A percentile compares a stretch with the other conserved stretches of the same genome.
phyloP scores from a whole-genome alignment of 2,888 invertebrate genomes.

The Lagria hirta region DNA sequence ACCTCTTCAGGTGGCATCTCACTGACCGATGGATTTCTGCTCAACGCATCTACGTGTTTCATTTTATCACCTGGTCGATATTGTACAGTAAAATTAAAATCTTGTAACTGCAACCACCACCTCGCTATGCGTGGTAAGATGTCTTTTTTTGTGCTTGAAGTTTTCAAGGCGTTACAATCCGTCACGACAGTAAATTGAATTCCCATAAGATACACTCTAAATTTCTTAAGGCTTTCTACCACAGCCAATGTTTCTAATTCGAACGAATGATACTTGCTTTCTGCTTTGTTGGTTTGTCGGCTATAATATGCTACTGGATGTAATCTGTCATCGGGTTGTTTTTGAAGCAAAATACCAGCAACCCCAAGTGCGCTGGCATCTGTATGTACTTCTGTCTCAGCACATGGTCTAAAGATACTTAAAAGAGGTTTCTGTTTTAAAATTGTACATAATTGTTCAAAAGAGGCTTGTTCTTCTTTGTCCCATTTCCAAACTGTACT shows the following conservation, averaged over 20 bases:
- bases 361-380: constrained; percentile 37
- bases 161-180: constrained; percentile 43
- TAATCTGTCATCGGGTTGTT: constrained; percentile 28
- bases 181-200: constrained; percentile 39
- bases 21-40: constrained; percentile 32
- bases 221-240: constrained; percentile 41
- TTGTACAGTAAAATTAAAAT: constrained; percentile 31
- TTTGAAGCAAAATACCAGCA: constrained; percentile 40
- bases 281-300: constrained; percentile 39
- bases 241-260: constrained; percentile 49
- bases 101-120: constrained; percentile 33
- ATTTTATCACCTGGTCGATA: constrained; percentile 30
- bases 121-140: constrained; percentile 39
- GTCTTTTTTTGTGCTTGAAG: constrained; percentile 38
- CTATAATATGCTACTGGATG: constrained; percentile 43
- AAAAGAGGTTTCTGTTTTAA: constrained; percentile 26
- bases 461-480: constrained; percentile 25
- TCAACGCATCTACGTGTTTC: constrained; percentile 34
- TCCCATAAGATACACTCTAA: constrained; percentile 43
- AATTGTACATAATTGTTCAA: constrained; percentile 21
- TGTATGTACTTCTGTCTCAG: constrained; percentile 39
- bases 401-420: constrained; percentile 29
- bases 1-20: constrained; percentile 15
- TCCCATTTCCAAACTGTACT: constrained; percentile 25
- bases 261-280: constrained; percentile 43